Percentiles rank a stretch among this genome's conserved stretches.
These are phyloP conservation scores for Chironomus tentans DNA, from an alignment of 2,888 invertebrate species.

Conservation along the genomic window DNA sequence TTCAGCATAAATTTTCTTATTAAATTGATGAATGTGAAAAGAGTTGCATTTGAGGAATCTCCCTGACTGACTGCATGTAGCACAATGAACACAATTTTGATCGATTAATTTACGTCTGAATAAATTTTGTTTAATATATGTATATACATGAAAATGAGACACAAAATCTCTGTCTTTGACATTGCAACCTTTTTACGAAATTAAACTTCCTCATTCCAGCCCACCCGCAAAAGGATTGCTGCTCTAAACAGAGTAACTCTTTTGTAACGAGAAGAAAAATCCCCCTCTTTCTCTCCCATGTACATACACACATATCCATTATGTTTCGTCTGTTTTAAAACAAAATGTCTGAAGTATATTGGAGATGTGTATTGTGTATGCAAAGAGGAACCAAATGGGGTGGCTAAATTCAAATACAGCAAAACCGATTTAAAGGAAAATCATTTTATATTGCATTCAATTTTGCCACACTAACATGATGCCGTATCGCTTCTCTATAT, in stretches of 20 bases:
- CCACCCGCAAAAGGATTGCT: no score
- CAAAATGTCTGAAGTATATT: not conserved
- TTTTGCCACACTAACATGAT: not conserved
- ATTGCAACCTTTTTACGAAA: not conserved
- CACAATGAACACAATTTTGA: not conserved
- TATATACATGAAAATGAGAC: not conserved
- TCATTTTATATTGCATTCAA: not conserved
- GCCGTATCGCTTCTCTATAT: no score
- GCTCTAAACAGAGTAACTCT: no score
- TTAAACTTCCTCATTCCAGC: not conserved
- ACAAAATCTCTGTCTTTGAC: not conserved
- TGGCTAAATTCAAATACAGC: not conserved
- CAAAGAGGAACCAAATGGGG: not conserved
- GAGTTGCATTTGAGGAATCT: not conserved
- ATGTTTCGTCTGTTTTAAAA: not conserved
- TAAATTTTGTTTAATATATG: not conserved
- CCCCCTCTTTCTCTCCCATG: not conserved
- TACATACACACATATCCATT: not conserved
- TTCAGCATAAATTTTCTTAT: not conserved
- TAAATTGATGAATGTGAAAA: no score
- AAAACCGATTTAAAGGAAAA: not conserved
- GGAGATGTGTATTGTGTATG: not conserved
- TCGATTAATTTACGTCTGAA: conserved; percentile 18
- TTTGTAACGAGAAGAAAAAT: no score
- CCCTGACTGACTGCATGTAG: not conserved